phyloP scores from a whole-genome alignment of 2,797 vertebrate species.

The Acropternis orthonyx region DNA sequence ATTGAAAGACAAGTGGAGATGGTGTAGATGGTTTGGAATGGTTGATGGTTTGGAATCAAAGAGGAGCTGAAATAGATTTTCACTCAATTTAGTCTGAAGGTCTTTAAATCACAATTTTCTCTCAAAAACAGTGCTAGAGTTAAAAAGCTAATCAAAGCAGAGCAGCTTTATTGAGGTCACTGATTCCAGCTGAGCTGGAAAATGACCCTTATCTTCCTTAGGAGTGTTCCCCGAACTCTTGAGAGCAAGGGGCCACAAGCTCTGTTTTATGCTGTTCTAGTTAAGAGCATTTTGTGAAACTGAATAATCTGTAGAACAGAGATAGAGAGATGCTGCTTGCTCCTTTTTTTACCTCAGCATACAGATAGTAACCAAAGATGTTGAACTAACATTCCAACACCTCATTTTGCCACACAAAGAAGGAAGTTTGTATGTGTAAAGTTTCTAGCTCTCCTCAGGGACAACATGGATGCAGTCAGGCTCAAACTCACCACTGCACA shows the following conservation, averaged over 20 bases:
- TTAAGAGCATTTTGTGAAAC: neutral
- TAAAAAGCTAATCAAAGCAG: neutral
- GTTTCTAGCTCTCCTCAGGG: neutral
- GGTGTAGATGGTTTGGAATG: neutral
- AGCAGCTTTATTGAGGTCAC: neutral
- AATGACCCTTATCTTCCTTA: neutral
- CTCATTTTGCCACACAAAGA: neutral
- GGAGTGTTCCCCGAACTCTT: neutral
- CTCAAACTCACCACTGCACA: neutral
- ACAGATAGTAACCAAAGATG: neutral
- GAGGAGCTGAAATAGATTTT: neutral
- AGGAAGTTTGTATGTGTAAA: neutral
- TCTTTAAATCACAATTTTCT: neutral
- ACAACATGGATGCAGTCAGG: neutral
- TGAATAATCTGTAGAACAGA: no score
- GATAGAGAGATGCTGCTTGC: neutral
- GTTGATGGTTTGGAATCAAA: neutral
- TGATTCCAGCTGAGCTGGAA: neutral
- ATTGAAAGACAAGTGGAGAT: neutral
- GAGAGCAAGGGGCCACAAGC: neutral
- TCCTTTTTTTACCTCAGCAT: neutral
- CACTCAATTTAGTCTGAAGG: neutral
- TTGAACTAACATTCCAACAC: neutral
- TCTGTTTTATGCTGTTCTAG: neutral
- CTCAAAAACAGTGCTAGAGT: neutral